phyloP scores from a whole-genome alignment of 2,113 vertebrate species.

The Embiotoca jacksoni region DNA sequence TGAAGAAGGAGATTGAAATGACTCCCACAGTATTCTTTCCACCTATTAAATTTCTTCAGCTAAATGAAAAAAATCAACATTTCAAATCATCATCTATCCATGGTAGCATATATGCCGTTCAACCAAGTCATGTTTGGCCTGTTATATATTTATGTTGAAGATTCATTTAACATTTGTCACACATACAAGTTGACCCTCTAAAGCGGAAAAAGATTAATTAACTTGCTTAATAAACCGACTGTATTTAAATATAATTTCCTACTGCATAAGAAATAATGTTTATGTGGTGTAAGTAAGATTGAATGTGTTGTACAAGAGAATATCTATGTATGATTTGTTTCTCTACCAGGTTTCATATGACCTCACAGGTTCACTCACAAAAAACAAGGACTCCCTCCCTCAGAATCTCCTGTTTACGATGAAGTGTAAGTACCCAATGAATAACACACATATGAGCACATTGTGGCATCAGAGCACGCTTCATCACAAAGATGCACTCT shows the following conservation, averaged over 20 bases:
- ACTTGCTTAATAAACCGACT: too few relatives aligned
- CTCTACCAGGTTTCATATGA: conserved; percentile 91
- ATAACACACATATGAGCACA: conserved; percentile 54
- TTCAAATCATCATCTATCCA: neutral
- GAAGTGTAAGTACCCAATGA: conserved; percentile 90
- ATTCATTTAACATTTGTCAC: neutral
- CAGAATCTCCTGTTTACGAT: conserved; percentile 94
- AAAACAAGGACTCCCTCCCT: conserved; percentile 94
- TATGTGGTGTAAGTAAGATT: neutral
- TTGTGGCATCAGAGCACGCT: conserved; percentile 64
- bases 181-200: neutral
- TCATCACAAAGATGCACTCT: conserved; percentile 64
- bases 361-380: conserved; percentile 89
- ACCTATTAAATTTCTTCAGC: neutral
- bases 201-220: too few relatives aligned
- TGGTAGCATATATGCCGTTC: neutral
- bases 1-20: too few relatives aligned
- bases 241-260: too few relatives aligned
- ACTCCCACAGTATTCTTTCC: neutral
- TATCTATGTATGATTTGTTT: conserved; percentile 42
- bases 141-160: neutral
- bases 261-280: neutral
- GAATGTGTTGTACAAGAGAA: neutral
- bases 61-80: neutral
- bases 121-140: neutral